Base-by-base conservation (phyloP, 2,888 invertebrate genomes). In the Tetropium fuscum region DNA sequence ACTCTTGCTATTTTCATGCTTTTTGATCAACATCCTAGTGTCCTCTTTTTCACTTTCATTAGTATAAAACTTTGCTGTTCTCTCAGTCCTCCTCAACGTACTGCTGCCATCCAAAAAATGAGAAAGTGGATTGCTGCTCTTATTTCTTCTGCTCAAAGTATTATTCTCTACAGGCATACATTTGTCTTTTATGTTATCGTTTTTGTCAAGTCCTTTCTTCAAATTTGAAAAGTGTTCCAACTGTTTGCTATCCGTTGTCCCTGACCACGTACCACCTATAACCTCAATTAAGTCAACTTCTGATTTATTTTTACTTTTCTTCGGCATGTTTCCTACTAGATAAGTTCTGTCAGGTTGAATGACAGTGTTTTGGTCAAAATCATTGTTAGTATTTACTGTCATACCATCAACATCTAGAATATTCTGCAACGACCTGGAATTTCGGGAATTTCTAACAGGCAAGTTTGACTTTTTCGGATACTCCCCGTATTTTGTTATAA, bases 61-160 rank as follows among this genome's bases (percentile, higher is more conserved):
- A 3, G 66, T 70, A 44, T 74, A 74, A 66, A 74, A 74, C 34
- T 68, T 72, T 20, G 64, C 58, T 1, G 67, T 56, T 43, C 69
- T 72, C 45, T 66, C 58, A 1, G 67, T 56, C 44, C 69, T 72
- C 45, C 64, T 70, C 51, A 60, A 16, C 1, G 63, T 66, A 19
- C 57, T 61, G 19, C 41, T 60, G 8, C 70, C 58, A 2, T 71
- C 71, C 2, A 72, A 81, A 55, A 88, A 75, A 70, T 88, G 88
- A 57, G 85, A 83, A 57, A 88, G 75, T 30, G 86, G 81, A 78
- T 88, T 89, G 3, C 83, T 80, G 73, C 88, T 88, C 75, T 87
- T 88, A 68, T 85, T 83, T 68, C 88, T 81, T 62, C 69, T 59
- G 3, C 65, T 64, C 20, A 60, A 19, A 15, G 63, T 59, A 44